Evolutionary conservation across 2,888 invertebrate genomes (phyloP).

Genomic region (Coecobrya sp.): DNA sequence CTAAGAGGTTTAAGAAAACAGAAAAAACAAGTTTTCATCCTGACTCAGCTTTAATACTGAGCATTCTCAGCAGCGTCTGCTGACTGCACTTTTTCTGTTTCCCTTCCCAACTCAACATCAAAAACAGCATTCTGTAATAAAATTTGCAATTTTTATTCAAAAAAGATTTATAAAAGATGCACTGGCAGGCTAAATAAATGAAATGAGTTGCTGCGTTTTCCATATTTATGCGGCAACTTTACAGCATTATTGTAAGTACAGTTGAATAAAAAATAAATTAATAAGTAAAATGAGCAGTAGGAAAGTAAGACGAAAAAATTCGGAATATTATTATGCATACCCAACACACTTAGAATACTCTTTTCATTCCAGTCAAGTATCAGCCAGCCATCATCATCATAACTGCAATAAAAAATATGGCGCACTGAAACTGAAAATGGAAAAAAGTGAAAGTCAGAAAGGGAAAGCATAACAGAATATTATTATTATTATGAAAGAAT

Average conservation of each 20-base stretch:
- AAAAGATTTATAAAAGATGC: no score
- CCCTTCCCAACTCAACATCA: not conserved
- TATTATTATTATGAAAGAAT: slow-evolving; percentile 13
- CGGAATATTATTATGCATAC: not conserved
- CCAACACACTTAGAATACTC: not conserved
- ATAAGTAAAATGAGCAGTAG: not conserved
- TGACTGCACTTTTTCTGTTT: slow-evolving; percentile 5
- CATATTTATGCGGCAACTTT: not conserved
- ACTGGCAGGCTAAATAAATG: not conserved
- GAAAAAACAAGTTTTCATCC: no score
- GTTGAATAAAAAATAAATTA: not conserved
- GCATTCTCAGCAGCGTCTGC: not conserved
- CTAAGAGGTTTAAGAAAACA: no score
- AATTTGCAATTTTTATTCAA: not conserved
- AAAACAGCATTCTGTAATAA: not conserved
- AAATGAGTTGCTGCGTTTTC: not conserved
- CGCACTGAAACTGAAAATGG: slow-evolving; percentile 21
- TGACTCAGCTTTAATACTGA: no score
- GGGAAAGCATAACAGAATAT: not conserved
- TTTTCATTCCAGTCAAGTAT: slow-evolving; percentile 30
- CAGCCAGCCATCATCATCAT: slow-evolving; percentile 24
- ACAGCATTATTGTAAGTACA: not conserved
- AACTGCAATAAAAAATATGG: slow-evolving; percentile 29
- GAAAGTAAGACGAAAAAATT: not conserved
- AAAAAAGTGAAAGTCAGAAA: not conserved